phyloP scores from a whole-genome alignment of 2,888 invertebrate species.

The Brachypterus glaber region DNA sequence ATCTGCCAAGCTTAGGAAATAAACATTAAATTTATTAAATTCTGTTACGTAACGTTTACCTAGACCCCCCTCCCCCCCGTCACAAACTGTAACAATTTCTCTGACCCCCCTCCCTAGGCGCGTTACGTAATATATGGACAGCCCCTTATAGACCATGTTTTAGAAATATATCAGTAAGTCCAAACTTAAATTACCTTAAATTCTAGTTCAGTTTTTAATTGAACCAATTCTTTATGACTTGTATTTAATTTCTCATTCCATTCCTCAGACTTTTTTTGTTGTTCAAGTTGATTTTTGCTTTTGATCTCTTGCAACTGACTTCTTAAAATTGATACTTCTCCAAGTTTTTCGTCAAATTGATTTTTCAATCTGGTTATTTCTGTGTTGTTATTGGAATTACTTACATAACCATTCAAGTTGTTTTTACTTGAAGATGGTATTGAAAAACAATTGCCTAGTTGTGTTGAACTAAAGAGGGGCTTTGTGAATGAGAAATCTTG shows the following conservation, averaged over 20 bases:
- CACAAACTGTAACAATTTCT: no score
- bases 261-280: constrained; percentile 41
- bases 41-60: no score
- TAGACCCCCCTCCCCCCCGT: no score
- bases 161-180: no score
- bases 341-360: constrained; percentile 48
- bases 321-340: constrained; percentile 48
- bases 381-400: constrained; percentile 11
- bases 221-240: constrained; percentile 40
- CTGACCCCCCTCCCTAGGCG: no score
- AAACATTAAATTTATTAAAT: no score
- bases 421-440: constrained; percentile 14
- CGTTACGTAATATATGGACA: no score
- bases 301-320: constrained; percentile 46
- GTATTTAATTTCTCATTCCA: constrained; percentile 43
- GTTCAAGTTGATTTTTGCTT: constrained; percentile 40
- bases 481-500: no score
- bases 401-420: neutral
- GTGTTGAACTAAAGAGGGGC: no score
- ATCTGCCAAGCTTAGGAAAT: no score
- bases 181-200: constrained; percentile 48
- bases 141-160: no score
- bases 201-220: constrained; percentile 46
- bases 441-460: constrained; percentile 17
- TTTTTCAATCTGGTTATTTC: constrained; percentile 33